Evolutionary conservation across 2,113 vertebrate species (phyloP).

Genomic region (Dicerorhinus sumatrensis): DNA sequence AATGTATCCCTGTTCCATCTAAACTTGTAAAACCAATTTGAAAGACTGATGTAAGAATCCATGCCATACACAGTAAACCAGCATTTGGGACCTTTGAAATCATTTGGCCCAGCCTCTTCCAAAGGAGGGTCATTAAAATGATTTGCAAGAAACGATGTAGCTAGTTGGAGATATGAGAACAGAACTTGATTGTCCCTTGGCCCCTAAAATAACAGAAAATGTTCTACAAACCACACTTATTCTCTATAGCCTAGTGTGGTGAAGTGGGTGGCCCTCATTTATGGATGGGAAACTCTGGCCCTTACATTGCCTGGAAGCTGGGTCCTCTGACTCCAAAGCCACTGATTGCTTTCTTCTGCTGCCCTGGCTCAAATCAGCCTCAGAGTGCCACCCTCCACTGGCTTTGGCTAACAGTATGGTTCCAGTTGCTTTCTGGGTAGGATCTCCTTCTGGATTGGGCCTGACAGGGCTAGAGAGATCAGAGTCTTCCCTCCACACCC

Average conservation of each 20-base stretch:
- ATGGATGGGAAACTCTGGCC: background rate
- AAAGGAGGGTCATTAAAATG: background rate
- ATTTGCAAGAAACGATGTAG: background rate
- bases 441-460: background rate
- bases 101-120: background rate
- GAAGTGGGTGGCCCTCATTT: background rate
- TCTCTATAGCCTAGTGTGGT: background rate
- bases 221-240: background rate
- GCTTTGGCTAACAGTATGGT: background rate
- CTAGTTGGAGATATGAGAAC: background rate
- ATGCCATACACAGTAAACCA: background rate
- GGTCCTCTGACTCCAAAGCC: background rate
- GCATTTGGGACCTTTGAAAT: background rate
- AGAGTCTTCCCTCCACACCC: background rate
- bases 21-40: slow-evolving; percentile 15
- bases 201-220: background rate
- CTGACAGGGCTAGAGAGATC: background rate
- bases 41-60: background rate
- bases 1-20: background rate
- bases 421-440: background rate
- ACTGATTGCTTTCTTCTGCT: background rate
- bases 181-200: background rate
- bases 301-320: background rate
- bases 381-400: background rate
- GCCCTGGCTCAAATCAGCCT: background rate